Evolutionary conservation across 1,140 invertebrate species (phyloP).

Genomic region (Lepidurus arcticus): DNA sequence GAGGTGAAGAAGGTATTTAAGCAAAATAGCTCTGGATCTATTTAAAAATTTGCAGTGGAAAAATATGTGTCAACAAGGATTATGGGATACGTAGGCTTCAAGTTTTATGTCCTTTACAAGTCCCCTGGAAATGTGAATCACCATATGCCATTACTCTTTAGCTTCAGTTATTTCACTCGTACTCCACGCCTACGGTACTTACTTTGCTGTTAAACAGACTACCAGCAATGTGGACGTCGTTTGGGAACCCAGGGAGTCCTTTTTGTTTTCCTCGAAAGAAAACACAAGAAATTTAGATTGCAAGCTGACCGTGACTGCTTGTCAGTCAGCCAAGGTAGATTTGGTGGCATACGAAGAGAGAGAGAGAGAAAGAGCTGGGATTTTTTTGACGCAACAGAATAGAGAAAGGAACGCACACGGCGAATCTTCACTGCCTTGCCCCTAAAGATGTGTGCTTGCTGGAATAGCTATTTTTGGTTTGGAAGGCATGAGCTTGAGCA

Average conservation of each 20-base stretch:
- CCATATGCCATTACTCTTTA: no score
- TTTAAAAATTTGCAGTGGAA: no score
- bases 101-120: background rate
- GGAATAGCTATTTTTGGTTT: conserved; percentile 9
- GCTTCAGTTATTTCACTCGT: no score
- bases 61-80: background rate
- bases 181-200: no score
- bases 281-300: conserved; percentile 1
- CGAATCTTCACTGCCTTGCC: background rate
- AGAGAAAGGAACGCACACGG: conserved; percentile 15
- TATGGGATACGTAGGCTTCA: background rate
- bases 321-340: conserved; percentile 21
- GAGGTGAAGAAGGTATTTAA: no score
- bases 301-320: conserved; percentile 9
- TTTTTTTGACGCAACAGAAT: no score
- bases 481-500: background rate
- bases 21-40: no score
- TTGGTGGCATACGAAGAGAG: conserved; percentile 3
- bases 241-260: background rate
- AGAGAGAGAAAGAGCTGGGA: background rate
- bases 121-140: no score
- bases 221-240: background rate
- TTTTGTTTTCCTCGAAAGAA: background rate
- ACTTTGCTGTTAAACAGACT: background rate
- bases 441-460: conserved; percentile 8